phyloP scores from a whole-genome alignment of 2,113 vertebrate species.

The Neofelis nebulosa region DNA sequence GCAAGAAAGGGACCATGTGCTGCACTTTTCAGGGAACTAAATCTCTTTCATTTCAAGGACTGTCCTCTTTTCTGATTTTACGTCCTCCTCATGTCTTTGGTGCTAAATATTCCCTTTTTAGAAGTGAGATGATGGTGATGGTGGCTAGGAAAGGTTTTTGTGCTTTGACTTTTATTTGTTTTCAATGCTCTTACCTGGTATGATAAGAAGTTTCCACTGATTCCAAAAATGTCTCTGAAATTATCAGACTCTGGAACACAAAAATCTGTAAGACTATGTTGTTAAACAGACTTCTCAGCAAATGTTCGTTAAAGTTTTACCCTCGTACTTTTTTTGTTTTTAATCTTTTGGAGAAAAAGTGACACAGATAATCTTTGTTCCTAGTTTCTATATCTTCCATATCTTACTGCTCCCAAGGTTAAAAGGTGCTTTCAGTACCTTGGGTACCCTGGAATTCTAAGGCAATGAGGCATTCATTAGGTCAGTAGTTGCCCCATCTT shows the following conservation, averaged over 20 bases:
- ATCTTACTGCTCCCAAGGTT: background rate
- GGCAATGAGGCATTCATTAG: too few species aligned
- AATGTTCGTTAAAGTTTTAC: background rate
- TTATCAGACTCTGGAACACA: background rate
- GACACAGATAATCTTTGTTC: background rate
- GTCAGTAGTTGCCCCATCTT: background rate
- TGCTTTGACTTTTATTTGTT: background rate
- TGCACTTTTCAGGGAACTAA: background rate
- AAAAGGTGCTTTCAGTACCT: background rate
- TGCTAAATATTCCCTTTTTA: background rate
- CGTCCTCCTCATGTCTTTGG: background rate
- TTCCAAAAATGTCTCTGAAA: background rate
- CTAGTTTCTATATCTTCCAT: background rate
- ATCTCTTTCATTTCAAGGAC: background rate
- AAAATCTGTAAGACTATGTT: background rate
- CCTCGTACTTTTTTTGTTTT: background rate
- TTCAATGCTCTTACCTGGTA: rapidly evolving
- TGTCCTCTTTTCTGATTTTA: background rate
- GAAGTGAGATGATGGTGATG: background rate
- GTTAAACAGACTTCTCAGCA: background rate
- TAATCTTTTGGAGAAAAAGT: background rate
- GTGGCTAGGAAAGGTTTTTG: background rate
- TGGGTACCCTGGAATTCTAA: background rate
- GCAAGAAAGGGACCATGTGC: background rate
- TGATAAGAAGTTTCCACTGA: background rate